Conservation (phyloP, 2,888 invertebrate genomes). For the Lissonota sp. region DNA sequence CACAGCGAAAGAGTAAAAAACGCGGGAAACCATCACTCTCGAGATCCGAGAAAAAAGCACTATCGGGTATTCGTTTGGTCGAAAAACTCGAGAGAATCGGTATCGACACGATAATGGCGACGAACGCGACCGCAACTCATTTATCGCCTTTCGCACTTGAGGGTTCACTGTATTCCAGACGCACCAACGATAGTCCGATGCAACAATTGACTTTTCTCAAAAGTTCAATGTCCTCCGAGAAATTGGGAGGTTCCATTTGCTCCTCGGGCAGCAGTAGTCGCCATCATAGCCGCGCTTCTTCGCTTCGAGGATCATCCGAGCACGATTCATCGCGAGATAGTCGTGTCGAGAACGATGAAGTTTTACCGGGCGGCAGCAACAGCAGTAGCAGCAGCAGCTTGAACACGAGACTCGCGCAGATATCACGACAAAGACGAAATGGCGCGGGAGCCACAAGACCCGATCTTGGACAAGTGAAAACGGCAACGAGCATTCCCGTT, state of each 20-base stretch:
- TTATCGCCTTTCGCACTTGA: constrained; percentile 88
- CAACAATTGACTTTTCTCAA: constrained; percentile 91
- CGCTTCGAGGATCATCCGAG: no score
- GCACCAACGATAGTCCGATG: constrained; percentile 90
- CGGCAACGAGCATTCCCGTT: constrained; percentile 69
- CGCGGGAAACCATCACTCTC: constrained; percentile 80
- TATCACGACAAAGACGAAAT: constrained; percentile 84
- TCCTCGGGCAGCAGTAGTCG: constrained; percentile 65
- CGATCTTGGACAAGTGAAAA: constrained; percentile 86
- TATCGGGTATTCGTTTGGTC: constrained; percentile 86
- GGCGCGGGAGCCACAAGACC: constrained; percentile 85
- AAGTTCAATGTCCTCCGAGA: constrained; percentile 82
- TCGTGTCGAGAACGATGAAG: no score
- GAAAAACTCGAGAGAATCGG: constrained; percentile 89
- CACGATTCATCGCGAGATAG: no score
- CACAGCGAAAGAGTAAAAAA: constrained; percentile 71
- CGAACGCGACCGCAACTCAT: constrained; percentile 84
- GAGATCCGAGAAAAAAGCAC: constrained; percentile 81
- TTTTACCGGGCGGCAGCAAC: constrained; percentile 4
- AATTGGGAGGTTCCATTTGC: constrained; percentile 72
- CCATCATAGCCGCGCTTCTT: neutral
- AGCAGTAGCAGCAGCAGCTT: constrained; percentile 65
- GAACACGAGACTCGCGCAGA: constrained; percentile 82
- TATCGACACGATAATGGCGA: constrained; percentile 88
- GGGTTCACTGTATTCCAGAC: constrained; percentile 87